phyloP scores from a whole-genome alignment of 2,113 vertebrate species.

The Elaphurus davidianus region DNA sequence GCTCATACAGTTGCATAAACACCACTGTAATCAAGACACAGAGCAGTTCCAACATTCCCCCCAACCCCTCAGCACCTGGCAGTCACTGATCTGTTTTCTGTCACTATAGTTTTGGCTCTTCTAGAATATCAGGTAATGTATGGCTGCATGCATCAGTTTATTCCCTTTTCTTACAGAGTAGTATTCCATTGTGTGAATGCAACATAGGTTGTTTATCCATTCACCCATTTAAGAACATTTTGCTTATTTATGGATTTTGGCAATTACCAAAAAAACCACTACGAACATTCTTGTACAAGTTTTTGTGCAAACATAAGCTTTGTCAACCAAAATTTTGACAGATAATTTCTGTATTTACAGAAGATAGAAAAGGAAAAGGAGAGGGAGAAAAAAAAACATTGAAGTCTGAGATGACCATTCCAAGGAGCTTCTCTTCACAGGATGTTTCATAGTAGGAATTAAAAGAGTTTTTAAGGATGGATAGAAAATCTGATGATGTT shows the following conservation, averaged over 20 bases:
- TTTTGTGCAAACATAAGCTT: neutral
- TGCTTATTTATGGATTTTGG: neutral
- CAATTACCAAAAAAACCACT: neutral
- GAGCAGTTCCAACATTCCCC: neutral
- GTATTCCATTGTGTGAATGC: neutral
- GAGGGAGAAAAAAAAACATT: neutral
- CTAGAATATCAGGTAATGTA: neutral
- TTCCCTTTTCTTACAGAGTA: neutral
- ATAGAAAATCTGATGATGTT: neutral
- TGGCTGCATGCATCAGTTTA: neutral
- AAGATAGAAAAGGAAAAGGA: neutral
- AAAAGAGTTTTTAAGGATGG: neutral
- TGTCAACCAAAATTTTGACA: neutral
- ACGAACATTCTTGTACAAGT: neutral
- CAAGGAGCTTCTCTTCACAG: neutral
- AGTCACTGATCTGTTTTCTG: neutral
- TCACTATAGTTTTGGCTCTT: neutral
- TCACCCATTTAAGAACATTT: neutral
- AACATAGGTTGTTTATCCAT: neutral
- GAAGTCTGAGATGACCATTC: neutral
- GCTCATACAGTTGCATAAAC: neutral
- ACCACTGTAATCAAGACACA: neutral
- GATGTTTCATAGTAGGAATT: neutral
- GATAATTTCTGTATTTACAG: neutral
- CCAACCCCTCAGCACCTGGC: fast-evolving